A percentile compares a stretch with the other conserved stretches of the same genome.
Evolutionary conservation across 2,888 invertebrate species (phyloP).

Genomic region (Cordilura impudica): DNA sequence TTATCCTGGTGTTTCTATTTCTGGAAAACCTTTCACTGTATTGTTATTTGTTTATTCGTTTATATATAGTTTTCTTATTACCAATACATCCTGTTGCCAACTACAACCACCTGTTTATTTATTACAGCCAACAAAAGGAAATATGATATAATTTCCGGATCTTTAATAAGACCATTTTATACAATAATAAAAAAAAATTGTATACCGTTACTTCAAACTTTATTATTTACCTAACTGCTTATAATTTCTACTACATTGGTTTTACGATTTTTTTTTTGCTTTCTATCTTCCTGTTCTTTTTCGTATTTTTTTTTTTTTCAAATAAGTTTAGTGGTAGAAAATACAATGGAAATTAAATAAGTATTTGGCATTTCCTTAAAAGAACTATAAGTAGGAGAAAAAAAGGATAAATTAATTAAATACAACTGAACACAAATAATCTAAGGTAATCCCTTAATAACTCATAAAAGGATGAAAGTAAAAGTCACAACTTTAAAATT

Average conservation of each 20-base stretch:
- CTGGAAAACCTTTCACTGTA: neutral
- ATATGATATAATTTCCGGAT: conserved; percentile 57
- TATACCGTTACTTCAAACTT: neutral
- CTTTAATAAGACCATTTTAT: conserved; percentile 36
- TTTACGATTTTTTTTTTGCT: neutral
- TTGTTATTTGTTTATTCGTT: neutral
- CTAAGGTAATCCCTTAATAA: too few species aligned
- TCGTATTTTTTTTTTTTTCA: too few species aligned
- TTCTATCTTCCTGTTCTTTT: neutral
- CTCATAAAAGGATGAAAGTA: too few species aligned
- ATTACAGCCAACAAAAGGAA: conserved; percentile 33
- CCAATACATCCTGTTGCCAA: neutral
- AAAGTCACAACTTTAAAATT: too few species aligned
- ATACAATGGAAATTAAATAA: too few species aligned
- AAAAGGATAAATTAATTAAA: too few species aligned
- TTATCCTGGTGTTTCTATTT: too few species aligned
- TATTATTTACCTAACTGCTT: neutral
- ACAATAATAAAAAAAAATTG: too few species aligned
- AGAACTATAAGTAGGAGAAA: too few species aligned
- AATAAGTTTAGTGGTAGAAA: too few species aligned
- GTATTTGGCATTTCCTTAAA: too few species aligned
- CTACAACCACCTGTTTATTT: conserved; percentile 8
- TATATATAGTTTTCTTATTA: neutral
- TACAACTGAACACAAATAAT: too few species aligned
- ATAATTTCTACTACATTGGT: neutral